Percentiles rank a stretch among this genome's conserved stretches.
These are phyloP conservation scores for Caiman crocodilus DNA, from an alignment of 2,797 vertebrate genomes.

Conservation along the genomic window DNA sequence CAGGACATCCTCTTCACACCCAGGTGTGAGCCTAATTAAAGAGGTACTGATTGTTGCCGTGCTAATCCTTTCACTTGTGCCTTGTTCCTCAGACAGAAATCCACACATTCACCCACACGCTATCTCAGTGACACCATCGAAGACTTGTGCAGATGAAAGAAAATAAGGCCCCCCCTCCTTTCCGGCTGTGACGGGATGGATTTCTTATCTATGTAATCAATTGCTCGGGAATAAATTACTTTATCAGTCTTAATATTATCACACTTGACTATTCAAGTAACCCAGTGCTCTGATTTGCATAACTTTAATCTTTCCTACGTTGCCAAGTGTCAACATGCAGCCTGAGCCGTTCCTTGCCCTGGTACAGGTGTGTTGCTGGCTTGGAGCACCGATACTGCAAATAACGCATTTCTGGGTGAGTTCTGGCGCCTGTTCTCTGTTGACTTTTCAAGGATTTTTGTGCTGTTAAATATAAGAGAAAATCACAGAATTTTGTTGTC, in stretches of 20 bases:
- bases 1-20: not conserved
- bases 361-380: not conserved
- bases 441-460: fast-evolving
- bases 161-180: slow-evolving; percentile 35
- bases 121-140: slow-evolving; percentile 39
- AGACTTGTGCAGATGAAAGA: slow-evolving; percentile 40
- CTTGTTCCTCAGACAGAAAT: slow-evolving; percentile 58
- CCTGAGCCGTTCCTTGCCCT: slow-evolving; percentile 64
- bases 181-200: not conserved
- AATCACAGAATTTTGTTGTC: not conserved
- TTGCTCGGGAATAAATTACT: slow-evolving; percentile 69
- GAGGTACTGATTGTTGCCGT: slow-evolving; percentile 22
- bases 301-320: slow-evolving; percentile 57
- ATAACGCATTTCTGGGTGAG: not conserved
- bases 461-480: fast-evolving
- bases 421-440: not conserved
- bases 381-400: fast-evolving
- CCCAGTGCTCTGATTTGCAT: slow-evolving; percentile 62
- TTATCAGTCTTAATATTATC: slow-evolving; percentile 71
- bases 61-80: slow-evolving; percentile 59
- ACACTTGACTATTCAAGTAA: slow-evolving; percentile 57
- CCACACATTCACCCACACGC: slow-evolving; percentile 62
- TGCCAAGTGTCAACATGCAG: slow-evolving; percentile 69
- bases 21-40: not conserved
- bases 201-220: slow-evolving; percentile 49